phyloP scores from a whole-genome alignment of 2,888 invertebrate species.

The Macaria liturata region DNA sequence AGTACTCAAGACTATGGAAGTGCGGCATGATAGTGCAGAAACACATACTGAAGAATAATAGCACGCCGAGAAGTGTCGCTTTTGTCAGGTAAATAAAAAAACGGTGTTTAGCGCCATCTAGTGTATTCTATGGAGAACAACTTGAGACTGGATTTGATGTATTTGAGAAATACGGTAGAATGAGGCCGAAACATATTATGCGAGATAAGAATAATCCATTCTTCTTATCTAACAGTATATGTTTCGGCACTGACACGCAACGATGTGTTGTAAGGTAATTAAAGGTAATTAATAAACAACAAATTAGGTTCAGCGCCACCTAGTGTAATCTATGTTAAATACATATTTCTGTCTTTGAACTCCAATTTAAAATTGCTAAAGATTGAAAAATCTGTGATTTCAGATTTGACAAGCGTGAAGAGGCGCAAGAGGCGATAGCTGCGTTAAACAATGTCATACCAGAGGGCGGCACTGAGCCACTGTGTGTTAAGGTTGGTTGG shows the following conservation, averaged over 20 bases:
- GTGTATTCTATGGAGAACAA: conserved; percentile 84
- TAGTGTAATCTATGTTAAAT: too few species aligned
- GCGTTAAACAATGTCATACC: conserved; percentile 93
- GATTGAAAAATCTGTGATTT: conserved; percentile 28
- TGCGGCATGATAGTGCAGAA: not conserved
- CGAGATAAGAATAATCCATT: conserved; percentile 95
- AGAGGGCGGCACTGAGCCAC: conserved; percentile 91
- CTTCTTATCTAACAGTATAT: too few species aligned
- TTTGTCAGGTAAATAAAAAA: not conserved
- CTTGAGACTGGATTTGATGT: conserved; percentile 87
- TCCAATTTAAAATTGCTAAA: too few species aligned
- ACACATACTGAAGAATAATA: conserved; percentile 1
- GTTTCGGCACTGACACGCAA: too few species aligned
- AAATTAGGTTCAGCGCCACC: too few species aligned
- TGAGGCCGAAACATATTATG: conserved; percentile 95
- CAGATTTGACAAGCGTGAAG: conserved; percentile 93
- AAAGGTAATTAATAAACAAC: too few species aligned
- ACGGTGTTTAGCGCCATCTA: not conserved
- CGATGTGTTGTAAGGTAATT: too few species aligned
- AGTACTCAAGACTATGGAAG: not conserved
- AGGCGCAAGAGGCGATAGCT: conserved; percentile 95
- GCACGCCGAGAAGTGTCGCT: conserved; percentile 1
- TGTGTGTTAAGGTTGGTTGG: conserved; percentile 87
- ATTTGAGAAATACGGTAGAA: conserved; percentile 92
- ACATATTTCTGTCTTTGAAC: too few species aligned